Base-by-base conservation (phyloP, 2,113 vertebrate species). In the Ophiodon elongatus region DNA sequence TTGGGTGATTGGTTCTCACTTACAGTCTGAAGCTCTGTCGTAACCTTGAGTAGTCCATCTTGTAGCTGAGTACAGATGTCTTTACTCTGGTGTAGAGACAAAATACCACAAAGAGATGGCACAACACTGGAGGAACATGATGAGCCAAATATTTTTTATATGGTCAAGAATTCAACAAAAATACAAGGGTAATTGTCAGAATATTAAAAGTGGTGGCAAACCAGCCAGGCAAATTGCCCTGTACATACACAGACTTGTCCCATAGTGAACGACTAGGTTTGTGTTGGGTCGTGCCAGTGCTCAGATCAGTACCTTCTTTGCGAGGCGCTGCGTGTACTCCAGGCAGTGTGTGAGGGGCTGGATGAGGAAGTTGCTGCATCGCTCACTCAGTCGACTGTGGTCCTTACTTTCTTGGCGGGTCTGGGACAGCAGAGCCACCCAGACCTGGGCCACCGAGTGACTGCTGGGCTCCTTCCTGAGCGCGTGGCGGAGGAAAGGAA, bases 401-500 rank as follows among this genome's bases (percentile, higher is more conserved):
- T 98, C 97, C 41, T 82, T 94, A 80, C 97, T 97, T 64, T 97
- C 97, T 43, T 96, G 96, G 2, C 97, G 94, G 0, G 97, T 98
- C 60, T 97, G 97, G 52, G 93, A 93, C 78, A 98, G 92, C 64
- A 98, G 83, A 79, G 95, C 87, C 19, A 96, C 83, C 97, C 96
- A 98, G 71, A 94, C 96, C 47, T 96, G 95, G 31, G 96, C 85
- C 43, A 97, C 95, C 0, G 97, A 96, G 72, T 96, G 92, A 67
- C 94, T 93, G 35, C 94, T 94, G 0, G 95, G 94, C 31, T 98
- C 97, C 86, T 97, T 97, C 91, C 97, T 98, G 93, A 41, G 56
- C 14, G 62, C 17, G 47, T 3, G 37, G 25, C 52, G 25, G 63
- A n/a, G 19, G 52, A 39, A 31, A 45, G 7, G 25, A 27, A 41